Evolutionary conservation across 2,797 vertebrate species (phyloP), one percentile per base, ranked within the genome.

Genomic region (Fringilla coelebs): DNA sequence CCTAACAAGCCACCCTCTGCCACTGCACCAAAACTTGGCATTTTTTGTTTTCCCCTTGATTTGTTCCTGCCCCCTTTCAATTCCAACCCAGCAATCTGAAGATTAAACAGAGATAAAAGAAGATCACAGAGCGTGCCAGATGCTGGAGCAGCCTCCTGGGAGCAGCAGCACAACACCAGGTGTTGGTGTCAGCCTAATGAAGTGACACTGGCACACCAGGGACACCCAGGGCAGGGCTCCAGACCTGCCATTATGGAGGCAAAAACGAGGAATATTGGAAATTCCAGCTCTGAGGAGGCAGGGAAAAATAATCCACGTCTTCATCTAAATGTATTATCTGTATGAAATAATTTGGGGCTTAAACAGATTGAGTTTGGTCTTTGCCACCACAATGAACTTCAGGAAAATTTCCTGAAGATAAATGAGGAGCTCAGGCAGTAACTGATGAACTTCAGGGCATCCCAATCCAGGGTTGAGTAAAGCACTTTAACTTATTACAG

Each of bases 101-200:
- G 93, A 97, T 95, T 70, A 96, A 94, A 84, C 70, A 22, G 88
- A 92, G 63, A 86, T 58, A 60, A 80, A 93, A 92, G 87, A 68
- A 95, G 97, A 96, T 97, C 95, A 93, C 31, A 97, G 97, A 20
- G 86, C 11, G 94, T 73, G 95, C 91, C 98, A 98, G 98, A 94
- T 98, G 98, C 97, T 96, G 95, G 73, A 62, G 19, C 81, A 74
- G 85, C 96, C 97, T 93, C 98, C 72, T 11, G 97, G 94, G 98
- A 97, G 24, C 49, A 54, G 85, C 94, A 97, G 97, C 89, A 95
- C 98, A 95, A 91, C 96, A 97, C 98, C 98, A 98, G 98, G 98
- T 98, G 98, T 97, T 97, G 94, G 97, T 98, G 98, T 93, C 96
- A 92, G 95, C 95, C 97, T 98, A 98, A 98, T 98, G 98, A 98